Base-by-base conservation (phyloP, 2,888 invertebrate genomes). In the Cheilosia soror region DNA sequence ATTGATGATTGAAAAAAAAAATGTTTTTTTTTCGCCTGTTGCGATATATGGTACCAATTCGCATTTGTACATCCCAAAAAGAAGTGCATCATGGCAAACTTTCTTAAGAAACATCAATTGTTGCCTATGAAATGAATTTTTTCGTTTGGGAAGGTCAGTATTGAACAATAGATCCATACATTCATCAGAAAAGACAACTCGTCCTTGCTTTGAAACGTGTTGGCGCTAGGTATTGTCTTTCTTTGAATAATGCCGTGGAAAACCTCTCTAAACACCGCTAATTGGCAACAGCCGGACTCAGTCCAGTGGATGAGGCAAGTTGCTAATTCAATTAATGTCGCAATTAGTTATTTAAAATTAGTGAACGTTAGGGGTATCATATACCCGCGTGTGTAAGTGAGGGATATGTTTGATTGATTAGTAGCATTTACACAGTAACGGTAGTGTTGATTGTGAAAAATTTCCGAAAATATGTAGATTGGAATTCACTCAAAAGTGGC, bases 341-440 rank as follows among this genome's bases (percentile, higher is more conserved):
- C 44, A 44, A 44, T 44, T 44, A 44, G 44, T 44, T 44, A 15
- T 44, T 42, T n/a, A 42, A 42, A 42, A 42, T 42, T n/a, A n/a
- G 42, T 13, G 42, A 42, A 13, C 3, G n/a, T 13, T n/a, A n/a
- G n/a, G 11, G 5, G n/a, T 6, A 6, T 20, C 20, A 0, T 33
- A 9, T 33, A 13, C n/a, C 3, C n/a, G n/a, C n/a, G 7, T 4
- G 7, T 5, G n/a, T 2, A 44, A n/a, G 15, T 44, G 15, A 0
- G 20, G 20, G 20, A 20, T 20, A 4, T 44, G 15, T n/a, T 15
- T 44, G 6, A n/a, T 44, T n/a, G 6, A 20, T 20, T 20, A 20
- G 20, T 20, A 20, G 20, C 20, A 2, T 20, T 20, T 20, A 20
- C 20, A 20, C 20, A 2, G 20, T 20, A 20, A 20, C 20, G 20